These are phyloP conservation scores for Drosophila flavopinicola DNA, from an alignment of 2,888 invertebrate genomes.

Conservation along the genomic window DNA sequence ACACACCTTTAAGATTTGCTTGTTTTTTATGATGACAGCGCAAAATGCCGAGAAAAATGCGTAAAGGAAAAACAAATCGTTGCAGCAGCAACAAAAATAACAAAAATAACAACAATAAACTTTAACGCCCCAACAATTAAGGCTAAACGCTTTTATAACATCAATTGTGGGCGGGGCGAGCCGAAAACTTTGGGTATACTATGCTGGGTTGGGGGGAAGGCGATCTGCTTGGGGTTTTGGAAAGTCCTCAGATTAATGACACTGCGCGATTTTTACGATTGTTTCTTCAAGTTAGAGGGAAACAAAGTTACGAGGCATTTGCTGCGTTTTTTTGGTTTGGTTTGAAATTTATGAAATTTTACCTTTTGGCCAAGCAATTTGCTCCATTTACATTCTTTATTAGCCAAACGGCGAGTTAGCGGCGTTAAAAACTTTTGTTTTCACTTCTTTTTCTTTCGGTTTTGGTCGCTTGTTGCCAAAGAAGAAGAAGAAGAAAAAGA, in stretches of 20 bases:
- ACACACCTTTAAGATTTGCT: conserved; percentile 29
- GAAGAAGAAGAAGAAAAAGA: conserved; percentile 61
- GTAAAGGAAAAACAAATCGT: conserved; percentile 60
- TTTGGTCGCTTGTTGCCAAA: conserved; percentile 45
- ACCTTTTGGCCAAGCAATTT: conserved; percentile 78
- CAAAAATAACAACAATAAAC: conserved; percentile 58
- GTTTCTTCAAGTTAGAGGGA: conserved; percentile 61
- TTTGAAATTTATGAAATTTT: conserved; percentile 75
- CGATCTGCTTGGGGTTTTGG: conserved; percentile 9
- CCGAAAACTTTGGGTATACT: conserved; percentile 34
- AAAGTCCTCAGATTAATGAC: conserved; percentile 71
- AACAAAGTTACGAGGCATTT: conserved; percentile 42
- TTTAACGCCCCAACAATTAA: conserved; percentile 72
- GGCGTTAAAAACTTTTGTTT: conserved; percentile 43
- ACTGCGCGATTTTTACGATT: conserved; percentile 75
- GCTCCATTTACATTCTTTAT: conserved; percentile 80
- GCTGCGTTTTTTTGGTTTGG: conserved; percentile 4
- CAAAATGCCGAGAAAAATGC: conserved; percentile 50
- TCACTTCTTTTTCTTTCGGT: conserved; percentile 12
- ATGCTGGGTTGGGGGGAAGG: background rate
- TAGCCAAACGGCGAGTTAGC: conserved; percentile 64
- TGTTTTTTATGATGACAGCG: conserved; percentile 57
- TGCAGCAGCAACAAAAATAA: conserved; percentile 34
- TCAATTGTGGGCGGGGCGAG: conserved; percentile 51
- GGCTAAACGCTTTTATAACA: conserved; percentile 74